phyloP scores from a whole-genome alignment of 2,113 vertebrate species.

The Corythoichthys intestinalis region DNA sequence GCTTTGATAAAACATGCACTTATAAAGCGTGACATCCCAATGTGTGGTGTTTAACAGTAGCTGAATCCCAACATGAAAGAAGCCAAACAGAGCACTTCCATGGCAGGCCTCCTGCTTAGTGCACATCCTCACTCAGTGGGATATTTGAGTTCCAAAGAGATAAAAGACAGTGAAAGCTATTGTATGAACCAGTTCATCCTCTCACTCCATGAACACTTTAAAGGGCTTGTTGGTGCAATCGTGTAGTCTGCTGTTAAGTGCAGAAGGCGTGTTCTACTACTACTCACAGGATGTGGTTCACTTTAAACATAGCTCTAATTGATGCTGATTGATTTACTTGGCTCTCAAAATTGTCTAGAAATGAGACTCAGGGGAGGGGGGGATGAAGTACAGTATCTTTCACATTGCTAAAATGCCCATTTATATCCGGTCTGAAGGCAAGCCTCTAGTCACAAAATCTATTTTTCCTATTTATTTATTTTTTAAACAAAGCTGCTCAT shows the following conservation, averaged over 20 bases:
- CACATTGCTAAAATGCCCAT: slow-evolving; percentile 26
- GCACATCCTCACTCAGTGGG: slow-evolving; percentile 44
- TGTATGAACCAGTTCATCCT: slow-evolving; percentile 35
- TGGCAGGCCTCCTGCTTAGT: slow-evolving; percentile 26
- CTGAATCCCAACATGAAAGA: slow-evolving; percentile 57
- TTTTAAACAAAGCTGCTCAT: no score
- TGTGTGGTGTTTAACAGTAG: slow-evolving; percentile 45
- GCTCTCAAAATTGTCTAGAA: slow-evolving; percentile 60
- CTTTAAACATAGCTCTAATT: slow-evolving; percentile 71
- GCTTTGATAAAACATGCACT: slow-evolving; percentile 61
- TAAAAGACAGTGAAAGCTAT: slow-evolving; percentile 55
- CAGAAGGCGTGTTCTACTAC: slow-evolving; percentile 45
- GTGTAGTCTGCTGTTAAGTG: slow-evolving; percentile 65
- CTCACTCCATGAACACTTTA: slow-evolving; percentile 53
- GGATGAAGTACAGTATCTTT: slow-evolving; percentile 29
- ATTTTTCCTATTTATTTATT: no score
- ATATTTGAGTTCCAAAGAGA: slow-evolving; percentile 47
- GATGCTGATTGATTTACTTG: slow-evolving; percentile 75
- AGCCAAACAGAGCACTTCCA: slow-evolving; percentile 26
- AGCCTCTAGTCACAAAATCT: background rate
- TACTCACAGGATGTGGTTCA: slow-evolving; percentile 67
- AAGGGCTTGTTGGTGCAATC: slow-evolving; percentile 55
- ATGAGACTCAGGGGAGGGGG: slow-evolving; percentile 43
- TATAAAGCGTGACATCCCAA: slow-evolving; percentile 41
- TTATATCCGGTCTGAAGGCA: background rate